phyloP scores from a whole-genome alignment of 2,797 vertebrate genomes.

The Taenioides sp. region DNA sequence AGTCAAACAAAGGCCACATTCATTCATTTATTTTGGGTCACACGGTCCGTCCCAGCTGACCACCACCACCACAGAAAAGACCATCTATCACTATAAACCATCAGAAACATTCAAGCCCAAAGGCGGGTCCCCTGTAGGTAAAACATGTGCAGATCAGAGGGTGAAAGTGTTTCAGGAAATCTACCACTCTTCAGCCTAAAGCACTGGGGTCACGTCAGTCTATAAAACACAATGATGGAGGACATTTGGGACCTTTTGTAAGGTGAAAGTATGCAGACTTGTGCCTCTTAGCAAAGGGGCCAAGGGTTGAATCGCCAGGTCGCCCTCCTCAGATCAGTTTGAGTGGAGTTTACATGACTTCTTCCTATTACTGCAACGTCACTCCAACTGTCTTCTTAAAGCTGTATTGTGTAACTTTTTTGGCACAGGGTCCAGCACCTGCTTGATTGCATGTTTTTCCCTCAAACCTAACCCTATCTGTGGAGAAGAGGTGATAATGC shows the following conservation, averaged over 20 bases:
- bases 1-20: not conserved
- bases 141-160: not conserved
- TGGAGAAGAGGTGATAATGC: too few species aligned
- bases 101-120: not conserved
- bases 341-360: not conserved
- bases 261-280: not conserved
- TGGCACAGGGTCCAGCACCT: too few species aligned
- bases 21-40: not conserved
- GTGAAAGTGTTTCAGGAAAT: not conserved
- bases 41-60: not conserved
- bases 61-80: not conserved
- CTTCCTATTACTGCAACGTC: not conserved
- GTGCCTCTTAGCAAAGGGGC: not conserved
- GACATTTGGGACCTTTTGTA: not conserved
- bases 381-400: too few species aligned
- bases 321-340: not conserved
- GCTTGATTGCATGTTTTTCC: too few species aligned
- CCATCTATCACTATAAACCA: conserved; percentile 2
- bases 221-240: not conserved
- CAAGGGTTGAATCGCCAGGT: not conserved
- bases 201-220: not conserved
- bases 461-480: too few species aligned
- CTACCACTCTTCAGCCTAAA: not conserved
- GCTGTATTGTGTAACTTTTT: too few species aligned
- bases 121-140: not conserved